Evolutionary conservation across 2,113 vertebrate species (phyloP).

Genomic region (Epinephelus cyanopodus): DNA sequence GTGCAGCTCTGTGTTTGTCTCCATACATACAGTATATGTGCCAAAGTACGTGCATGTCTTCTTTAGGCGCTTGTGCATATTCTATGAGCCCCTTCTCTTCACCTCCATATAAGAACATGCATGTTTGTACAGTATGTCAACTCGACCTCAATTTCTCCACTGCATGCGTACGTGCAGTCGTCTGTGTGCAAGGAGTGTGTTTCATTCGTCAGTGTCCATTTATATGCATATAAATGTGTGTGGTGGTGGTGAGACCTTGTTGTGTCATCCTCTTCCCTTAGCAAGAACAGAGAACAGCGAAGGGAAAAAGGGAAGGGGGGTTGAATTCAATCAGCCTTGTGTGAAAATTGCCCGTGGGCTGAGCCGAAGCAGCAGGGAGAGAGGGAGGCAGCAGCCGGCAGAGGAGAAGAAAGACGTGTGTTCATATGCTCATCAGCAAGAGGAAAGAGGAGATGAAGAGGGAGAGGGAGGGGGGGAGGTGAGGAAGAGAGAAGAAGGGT

Average conservation of each 20-base stretch:
- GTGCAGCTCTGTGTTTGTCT: no score
- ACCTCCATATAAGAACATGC: not conserved
- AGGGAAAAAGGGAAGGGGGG: not conserved
- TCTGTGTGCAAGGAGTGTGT: constrained; percentile 16
- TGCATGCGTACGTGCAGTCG: constrained; percentile 8
- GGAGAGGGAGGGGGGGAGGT: constrained; percentile 20
- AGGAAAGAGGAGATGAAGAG: constrained; percentile 38
- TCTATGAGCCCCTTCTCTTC: not conserved
- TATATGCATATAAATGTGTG: constrained; percentile 46
- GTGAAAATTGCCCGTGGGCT: constrained; percentile 68
- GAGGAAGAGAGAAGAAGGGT: constrained; percentile 10
- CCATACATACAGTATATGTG: not conserved
- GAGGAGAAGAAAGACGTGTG: constrained; percentile 48
- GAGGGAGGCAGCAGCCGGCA: constrained; percentile 49
- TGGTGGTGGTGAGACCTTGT: constrained; percentile 30
- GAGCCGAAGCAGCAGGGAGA: constrained; percentile 59
- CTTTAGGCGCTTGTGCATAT: not conserved
- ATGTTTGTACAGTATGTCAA: constrained; percentile 20
- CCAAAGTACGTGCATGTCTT: not conserved
- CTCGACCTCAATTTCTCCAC: constrained; percentile 15
- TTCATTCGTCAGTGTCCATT: constrained; percentile 55
- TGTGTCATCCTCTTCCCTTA: constrained; percentile 34
- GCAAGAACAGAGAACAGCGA: constrained; percentile 46
- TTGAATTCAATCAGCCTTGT: constrained; percentile 72
- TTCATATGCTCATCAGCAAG: constrained; percentile 65